Evolutionary conservation across 2,113 vertebrate species (phyloP).

Genomic region (Burhinus bistriatus): DNA sequence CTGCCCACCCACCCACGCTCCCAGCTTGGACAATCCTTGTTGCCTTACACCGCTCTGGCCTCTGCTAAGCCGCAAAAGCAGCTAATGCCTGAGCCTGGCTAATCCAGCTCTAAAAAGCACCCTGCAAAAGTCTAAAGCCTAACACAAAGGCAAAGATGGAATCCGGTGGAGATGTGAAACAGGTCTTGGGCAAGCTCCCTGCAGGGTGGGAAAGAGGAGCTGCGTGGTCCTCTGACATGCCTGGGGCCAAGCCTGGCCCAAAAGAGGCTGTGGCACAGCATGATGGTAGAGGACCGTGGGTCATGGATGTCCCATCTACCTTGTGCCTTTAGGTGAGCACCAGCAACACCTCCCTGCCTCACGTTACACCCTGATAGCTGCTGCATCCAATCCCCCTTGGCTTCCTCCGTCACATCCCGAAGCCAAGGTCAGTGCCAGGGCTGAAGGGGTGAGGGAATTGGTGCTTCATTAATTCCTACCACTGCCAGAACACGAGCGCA

Average conservation of each 20-base stretch:
- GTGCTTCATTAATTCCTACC: neutral
- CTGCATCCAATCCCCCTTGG: neutral
- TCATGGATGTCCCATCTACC: neutral
- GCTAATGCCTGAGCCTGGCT: neutral
- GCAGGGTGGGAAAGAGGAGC: neutral
- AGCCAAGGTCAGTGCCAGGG: neutral
- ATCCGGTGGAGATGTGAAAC: neutral
- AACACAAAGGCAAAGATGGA: neutral
- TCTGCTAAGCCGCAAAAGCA: neutral
- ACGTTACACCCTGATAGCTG: neutral
- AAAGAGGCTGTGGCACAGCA: neutral
- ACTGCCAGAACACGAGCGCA: fast-evolving
- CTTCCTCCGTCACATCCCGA: fast-evolving
- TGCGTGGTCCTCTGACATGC: neutral
- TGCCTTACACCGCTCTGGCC: neutral
- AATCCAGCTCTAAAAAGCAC: neutral
- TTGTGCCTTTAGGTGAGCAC: neutral
- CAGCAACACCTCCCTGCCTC: neutral
- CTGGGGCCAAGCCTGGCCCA: neutral
- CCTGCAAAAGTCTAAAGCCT: too few relatives aligned
- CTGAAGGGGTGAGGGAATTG: fast-evolving
- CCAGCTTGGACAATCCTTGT: neutral
- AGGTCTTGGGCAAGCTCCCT: neutral
- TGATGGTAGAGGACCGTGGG: neutral
- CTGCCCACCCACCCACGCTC: neutral